These are phyloP conservation scores for Dendrocincla fuliginosa DNA, from an alignment of 2,797 vertebrate species.

Conservation along the genomic window DNA sequence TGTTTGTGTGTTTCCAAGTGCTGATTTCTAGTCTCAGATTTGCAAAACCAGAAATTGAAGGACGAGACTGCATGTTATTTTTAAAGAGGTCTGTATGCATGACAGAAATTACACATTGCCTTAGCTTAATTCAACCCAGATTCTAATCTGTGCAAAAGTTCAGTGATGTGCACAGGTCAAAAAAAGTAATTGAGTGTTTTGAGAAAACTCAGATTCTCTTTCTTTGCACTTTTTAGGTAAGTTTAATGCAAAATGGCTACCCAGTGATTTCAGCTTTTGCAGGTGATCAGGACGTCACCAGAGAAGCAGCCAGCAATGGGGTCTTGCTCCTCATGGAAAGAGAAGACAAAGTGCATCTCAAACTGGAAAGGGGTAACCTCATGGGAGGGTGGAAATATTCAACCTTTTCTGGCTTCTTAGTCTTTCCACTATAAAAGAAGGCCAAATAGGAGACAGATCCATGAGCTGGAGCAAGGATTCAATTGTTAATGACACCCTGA, in stretches of 20 bases:
- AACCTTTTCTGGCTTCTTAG: constrained; percentile 99
- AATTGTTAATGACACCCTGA: constrained; percentile 74
- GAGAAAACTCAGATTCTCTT: constrained; percentile 44
- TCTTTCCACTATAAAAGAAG: constrained; percentile 94
- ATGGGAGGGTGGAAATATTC: constrained; percentile 99
- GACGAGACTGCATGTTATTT: not conserved
- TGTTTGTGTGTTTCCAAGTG: not conserved
- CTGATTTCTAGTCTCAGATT: not conserved
- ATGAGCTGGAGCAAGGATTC: constrained; percentile 60
- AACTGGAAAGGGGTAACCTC: constrained; percentile 96
- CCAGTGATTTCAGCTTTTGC: constrained; percentile 98
- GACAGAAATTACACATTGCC: not conserved
- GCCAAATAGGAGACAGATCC: constrained; percentile 42
- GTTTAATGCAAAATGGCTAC: constrained; percentile 98
- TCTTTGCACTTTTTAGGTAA: constrained; percentile 85
- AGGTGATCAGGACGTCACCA: constrained; percentile 98
- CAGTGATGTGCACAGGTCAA: not conserved
- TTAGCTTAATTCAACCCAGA: not conserved
- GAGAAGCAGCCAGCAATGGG: constrained; percentile 98
- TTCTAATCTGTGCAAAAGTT: not conserved
- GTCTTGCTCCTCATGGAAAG: constrained; percentile 97
- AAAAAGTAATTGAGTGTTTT: not conserved
- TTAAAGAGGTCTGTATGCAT: not conserved
- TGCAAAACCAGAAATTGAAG: not conserved
- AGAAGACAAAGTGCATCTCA: constrained; percentile 96